Percentiles rank a stretch among this genome's conserved stretches.
These are phyloP conservation scores for Neotoxoptera formosana DNA, from an alignment of 1,140 invertebrate species.

Conservation along the genomic window DNA sequence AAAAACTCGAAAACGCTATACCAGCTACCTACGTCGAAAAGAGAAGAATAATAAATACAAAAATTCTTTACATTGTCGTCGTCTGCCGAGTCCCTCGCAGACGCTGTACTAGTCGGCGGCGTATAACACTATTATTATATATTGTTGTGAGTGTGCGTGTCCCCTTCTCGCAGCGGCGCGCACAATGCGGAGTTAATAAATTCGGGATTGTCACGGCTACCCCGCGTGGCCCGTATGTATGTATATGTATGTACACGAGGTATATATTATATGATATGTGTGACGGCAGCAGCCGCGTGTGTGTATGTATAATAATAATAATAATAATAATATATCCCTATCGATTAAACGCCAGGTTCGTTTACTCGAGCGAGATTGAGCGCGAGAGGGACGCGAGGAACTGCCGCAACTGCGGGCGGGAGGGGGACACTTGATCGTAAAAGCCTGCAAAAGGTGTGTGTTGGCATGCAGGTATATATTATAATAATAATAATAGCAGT, in stretches of 20 bases:
- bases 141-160: neutral
- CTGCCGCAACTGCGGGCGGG: too few relatives aligned
- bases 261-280: conserved; percentile 7
- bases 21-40: neutral
- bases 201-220: conserved; percentile 47
- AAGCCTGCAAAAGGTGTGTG: conserved; percentile 27
- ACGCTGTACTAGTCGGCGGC: neutral
- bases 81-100: neutral
- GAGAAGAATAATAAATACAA: neutral
- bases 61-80: conserved; percentile 38
- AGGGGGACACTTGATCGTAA: conserved; percentile 53
- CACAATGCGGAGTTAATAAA: conserved; percentile 55
- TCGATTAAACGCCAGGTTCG: conserved; percentile 57
- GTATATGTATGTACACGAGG: neutral
- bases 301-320: neutral
- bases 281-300: neutral
- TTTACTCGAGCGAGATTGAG: neutral
- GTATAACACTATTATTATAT: conserved; percentile 9
- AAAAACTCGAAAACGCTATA: neutral
- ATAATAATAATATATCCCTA: conserved; percentile 36
- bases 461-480: conserved; percentile 29
- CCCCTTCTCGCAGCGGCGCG: neutral
- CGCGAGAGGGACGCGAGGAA: neutral
- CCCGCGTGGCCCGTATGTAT: neutral
- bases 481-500: conserved; percentile 23